Evolutionary conservation across 2,888 invertebrate genomes (phyloP).

Genomic region (Dryocosmus kuriphilus): DNA sequence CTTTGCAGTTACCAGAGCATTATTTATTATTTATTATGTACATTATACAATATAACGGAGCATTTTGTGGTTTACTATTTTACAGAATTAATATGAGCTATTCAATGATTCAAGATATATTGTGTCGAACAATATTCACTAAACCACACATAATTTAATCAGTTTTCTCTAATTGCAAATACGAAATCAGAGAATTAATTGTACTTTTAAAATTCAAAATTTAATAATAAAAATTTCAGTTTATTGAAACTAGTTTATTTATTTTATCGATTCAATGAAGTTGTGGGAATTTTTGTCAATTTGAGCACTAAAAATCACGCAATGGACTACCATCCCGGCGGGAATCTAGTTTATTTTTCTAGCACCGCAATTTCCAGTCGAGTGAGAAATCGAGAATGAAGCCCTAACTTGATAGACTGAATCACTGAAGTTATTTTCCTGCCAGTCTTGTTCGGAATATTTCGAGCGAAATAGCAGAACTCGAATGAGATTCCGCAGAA

Average conservation of each 20-base stretch:
- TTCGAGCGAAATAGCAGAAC: conserved; percentile 2
- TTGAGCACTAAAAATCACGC: neutral
- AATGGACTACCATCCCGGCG: too few species aligned
- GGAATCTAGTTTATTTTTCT: conserved; percentile 12
- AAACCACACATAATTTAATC: too few species aligned
- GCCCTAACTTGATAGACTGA: conserved; percentile 1
- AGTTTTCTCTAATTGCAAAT: too few species aligned
- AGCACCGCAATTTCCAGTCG: conserved; percentile 1
- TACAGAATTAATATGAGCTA: too few species aligned
- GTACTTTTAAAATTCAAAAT: too few species aligned
- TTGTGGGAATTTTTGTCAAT: neutral
- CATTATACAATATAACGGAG: neutral
- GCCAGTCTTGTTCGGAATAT: neutral
- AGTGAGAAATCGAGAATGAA: neutral
- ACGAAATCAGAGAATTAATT: too few species aligned
- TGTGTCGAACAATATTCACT: too few species aligned
- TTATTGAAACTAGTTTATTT: neutral
- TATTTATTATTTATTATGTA: neutral
- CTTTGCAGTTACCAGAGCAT: neutral
- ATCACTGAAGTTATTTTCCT: neutral
- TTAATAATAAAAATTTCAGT: neutral
- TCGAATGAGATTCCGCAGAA: conserved; percentile 20
- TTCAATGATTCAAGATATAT: too few species aligned
- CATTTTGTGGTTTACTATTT: too few species aligned
- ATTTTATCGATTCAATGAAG: neutral